Conservation (phyloP, 1,140 invertebrate genomes). For the Laupala kohalensis region DNA sequence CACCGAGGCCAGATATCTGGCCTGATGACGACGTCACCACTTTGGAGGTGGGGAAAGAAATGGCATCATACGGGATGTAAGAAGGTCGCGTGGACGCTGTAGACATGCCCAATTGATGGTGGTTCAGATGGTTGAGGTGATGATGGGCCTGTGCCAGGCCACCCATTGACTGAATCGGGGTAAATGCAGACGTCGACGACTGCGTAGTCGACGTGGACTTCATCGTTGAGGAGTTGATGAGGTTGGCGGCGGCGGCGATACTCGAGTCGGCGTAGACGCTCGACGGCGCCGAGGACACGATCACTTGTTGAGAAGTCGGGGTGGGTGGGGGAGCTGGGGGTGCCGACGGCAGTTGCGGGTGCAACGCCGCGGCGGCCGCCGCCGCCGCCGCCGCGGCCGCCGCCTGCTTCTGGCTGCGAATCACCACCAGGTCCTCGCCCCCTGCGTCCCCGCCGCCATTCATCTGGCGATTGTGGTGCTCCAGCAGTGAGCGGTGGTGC, state of each 20-base stretch:
- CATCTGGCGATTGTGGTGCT: conserved; percentile 17
- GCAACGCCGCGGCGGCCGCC: conserved; percentile 24
- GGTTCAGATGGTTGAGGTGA: conserved; percentile 54
- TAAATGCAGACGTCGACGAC: conserved; percentile 72
- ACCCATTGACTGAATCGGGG: conserved; percentile 71
- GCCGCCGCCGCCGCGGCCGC: conserved; percentile 24
- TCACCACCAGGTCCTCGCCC: neutral
- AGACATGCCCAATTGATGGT: conserved; percentile 31
- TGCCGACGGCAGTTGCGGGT: conserved; percentile 27
- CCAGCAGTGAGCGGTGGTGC: conserved; percentile 5
- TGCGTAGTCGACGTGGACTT: conserved; percentile 27
- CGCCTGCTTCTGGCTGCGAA: neutral
- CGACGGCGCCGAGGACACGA: conserved; percentile 10
- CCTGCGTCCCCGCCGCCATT: conserved; percentile 25
- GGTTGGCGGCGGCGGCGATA: conserved; percentile 18
- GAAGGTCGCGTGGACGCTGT: conserved; percentile 49
- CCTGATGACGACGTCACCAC: conserved; percentile 31
- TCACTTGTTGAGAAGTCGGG: conserved; percentile 18
- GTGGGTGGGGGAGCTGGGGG: conserved; percentile 29
- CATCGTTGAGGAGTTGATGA: conserved; percentile 16
- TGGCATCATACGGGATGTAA: conserved; percentile 83
- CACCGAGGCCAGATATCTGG: conserved; percentile 27
- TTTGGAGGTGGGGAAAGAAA: conserved; percentile 58
- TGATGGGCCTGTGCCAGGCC: conserved; percentile 12
- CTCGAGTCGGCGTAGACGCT: conserved; percentile 23